These are phyloP conservation scores for Exocentrus adspersus DNA, from an alignment of 2,888 invertebrate species.

Conservation along the genomic window DNA sequence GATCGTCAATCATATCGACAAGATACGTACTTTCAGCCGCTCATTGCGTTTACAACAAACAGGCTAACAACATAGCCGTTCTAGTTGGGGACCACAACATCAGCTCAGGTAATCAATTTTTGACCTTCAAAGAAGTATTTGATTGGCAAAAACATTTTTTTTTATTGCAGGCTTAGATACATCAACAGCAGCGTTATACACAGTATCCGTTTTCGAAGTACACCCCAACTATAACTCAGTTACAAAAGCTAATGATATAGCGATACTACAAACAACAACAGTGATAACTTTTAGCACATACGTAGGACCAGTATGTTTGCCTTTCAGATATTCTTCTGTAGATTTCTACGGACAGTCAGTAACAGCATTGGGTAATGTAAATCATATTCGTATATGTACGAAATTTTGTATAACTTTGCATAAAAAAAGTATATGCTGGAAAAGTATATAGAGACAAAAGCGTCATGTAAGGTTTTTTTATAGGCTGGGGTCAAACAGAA, in stretches of 20 bases:
- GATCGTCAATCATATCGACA: constrained; percentile 66
- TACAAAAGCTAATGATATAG: constrained; percentile 66
- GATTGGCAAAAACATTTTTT: too few species aligned
- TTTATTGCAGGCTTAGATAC: constrained; percentile 69
- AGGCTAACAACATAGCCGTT: constrained; percentile 52
- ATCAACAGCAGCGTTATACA: constrained; percentile 61
- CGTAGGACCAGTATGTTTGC: constrained; percentile 74
- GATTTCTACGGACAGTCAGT: constrained; percentile 61
- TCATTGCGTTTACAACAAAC: constrained; percentile 64
- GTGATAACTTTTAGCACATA: constrained; percentile 64
- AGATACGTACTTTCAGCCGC: constrained; percentile 67
- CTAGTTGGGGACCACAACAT: constrained; percentile 69
- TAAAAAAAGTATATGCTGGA: too few species aligned
- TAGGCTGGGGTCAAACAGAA: constrained; percentile 72
- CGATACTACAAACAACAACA: constrained; percentile 60
- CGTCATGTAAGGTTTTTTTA: too few species aligned
- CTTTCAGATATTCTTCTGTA: constrained; percentile 65
- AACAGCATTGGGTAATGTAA: constrained; percentile 65
- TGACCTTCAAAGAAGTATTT: too few species aligned
- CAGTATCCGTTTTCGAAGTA: constrained; percentile 55
- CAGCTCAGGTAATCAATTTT: constrained; percentile 57
- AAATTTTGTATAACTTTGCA: too few species aligned
- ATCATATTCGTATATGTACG: too few species aligned
- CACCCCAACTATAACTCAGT: constrained; percentile 61
- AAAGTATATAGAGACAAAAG: not conserved